These are phyloP conservation scores for Bovichtus diacanthus DNA, from an alignment of 2,797 vertebrate genomes.

Conservation along the genomic window DNA sequence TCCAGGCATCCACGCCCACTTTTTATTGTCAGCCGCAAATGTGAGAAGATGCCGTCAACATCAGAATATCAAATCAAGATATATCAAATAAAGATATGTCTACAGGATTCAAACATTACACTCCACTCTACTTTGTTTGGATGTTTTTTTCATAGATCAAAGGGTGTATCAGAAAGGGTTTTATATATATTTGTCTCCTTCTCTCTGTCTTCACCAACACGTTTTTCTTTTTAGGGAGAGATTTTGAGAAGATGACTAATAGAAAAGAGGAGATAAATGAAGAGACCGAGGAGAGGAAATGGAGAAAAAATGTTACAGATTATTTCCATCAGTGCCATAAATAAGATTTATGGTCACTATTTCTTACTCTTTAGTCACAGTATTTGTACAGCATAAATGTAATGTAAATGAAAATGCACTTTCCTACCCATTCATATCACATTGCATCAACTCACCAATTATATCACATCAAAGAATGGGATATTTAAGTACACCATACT, in stretches of 20 bases:
- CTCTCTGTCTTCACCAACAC: not conserved
- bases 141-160: not conserved
- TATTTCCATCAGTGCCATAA: not conserved
- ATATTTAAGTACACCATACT: not conserved
- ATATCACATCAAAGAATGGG: not conserved
- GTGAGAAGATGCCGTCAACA: constrained; percentile 27
- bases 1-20: constrained; percentile 21
- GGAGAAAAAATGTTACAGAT: not conserved
- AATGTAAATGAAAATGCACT: not conserved
- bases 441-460: not conserved
- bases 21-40: constrained; percentile 29
- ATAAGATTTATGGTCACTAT: not conserved
- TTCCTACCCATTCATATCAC: not conserved
- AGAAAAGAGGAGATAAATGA: not conserved
- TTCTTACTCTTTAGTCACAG: not conserved
- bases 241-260: not conserved
- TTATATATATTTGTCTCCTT: not conserved
- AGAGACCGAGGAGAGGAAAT: not conserved
- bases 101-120: constrained; percentile 28
- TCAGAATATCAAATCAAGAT: constrained; percentile 53
- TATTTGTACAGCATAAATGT: not conserved
- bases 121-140: not conserved
- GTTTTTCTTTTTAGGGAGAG: not conserved
- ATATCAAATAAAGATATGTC: constrained; percentile 5
- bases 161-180: not conserved